These are phyloP conservation scores for Hyposoter didymator DNA, from an alignment of 2,888 invertebrate species.

Conservation along the genomic window DNA sequence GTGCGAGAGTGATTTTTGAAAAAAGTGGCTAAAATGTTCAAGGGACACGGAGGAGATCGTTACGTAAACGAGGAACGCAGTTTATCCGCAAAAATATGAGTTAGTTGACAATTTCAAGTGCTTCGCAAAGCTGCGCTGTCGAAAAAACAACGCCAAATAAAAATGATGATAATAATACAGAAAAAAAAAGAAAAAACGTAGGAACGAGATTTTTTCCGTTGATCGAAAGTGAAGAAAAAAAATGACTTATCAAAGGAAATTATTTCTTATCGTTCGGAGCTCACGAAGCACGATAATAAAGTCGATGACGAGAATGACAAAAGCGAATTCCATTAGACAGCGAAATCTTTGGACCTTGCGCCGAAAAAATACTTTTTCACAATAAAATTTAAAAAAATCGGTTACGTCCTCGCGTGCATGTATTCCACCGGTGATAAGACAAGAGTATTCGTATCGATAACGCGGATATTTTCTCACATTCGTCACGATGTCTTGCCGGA, in stretches of 20 bases:
- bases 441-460: conserved; percentile 17
- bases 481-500: conserved; percentile 78
- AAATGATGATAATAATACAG: background rate
- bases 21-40: background rate
- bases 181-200: background rate
- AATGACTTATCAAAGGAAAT: conserved; percentile 2
- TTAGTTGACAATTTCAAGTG: background rate
- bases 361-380: background rate
- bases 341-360: conserved; percentile 28
- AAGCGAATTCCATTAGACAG: conserved; percentile 27
- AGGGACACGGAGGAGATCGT: background rate
- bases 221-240: background rate
- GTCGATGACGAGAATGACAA: conserved; percentile 21
- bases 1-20: conserved; percentile 33
- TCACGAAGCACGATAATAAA: conserved; percentile 39
- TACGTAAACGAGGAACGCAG: conserved; percentile 10
- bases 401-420: background rate
- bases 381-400: background rate
- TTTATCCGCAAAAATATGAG: background rate
- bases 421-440: conserved; percentile 3
- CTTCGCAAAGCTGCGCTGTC: background rate
- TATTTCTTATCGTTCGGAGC: conserved; percentile 39
- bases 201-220: background rate
- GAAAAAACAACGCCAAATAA: background rate
- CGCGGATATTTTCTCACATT: conserved; percentile 12